Percentiles rank a stretch among this genome's conserved stretches.
Evolutionary conservation across 2,113 vertebrate genomes (phyloP).

Genomic region (Phoxinus phoxinus): DNA sequence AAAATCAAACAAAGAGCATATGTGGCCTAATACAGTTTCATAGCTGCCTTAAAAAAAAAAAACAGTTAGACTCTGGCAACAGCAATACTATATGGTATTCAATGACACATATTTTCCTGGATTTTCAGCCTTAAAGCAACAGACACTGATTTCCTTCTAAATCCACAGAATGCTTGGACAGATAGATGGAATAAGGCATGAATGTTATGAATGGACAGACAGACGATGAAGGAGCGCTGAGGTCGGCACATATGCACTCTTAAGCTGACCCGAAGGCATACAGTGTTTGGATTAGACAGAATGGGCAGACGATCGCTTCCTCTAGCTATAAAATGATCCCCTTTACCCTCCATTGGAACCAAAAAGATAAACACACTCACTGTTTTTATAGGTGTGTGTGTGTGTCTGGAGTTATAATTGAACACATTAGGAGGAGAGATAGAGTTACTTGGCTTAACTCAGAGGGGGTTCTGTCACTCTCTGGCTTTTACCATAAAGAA

Average conservation of each 20-base stretch:
- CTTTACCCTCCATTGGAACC: conserved; percentile 31
- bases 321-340: conserved; percentile 42
- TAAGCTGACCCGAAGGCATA: not conserved
- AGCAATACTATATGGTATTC: conserved; percentile 22
- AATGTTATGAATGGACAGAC: conserved; percentile 31
- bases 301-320: conserved; percentile 48
- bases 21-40: not conserved
- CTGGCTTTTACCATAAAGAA: conserved; percentile 13
- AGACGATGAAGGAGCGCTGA: not conserved
- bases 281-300: conserved; percentile 50
- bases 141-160: conserved; percentile 10
- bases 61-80: not conserved
- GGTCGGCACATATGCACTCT: conserved; percentile 14
- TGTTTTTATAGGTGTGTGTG: conserved; percentile 52
- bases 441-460: conserved; percentile 48
- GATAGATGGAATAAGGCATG: not conserved
- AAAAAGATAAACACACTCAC: conserved; percentile 52
- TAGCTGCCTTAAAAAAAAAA: not conserved
- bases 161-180: not conserved
- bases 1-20: not conserved
- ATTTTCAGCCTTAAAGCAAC: conserved; percentile 12
- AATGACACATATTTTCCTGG: conserved; percentile 29
- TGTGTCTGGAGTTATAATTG: conserved; percentile 51
- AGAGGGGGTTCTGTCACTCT: conserved; percentile 41
- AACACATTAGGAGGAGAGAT: conserved; percentile 48